A percentile compares a stretch with the other conserved stretches of the same genome.
Evolutionary conservation across 2,797 vertebrate genomes (phyloP).

Genomic region (Hirundo rustica): DNA sequence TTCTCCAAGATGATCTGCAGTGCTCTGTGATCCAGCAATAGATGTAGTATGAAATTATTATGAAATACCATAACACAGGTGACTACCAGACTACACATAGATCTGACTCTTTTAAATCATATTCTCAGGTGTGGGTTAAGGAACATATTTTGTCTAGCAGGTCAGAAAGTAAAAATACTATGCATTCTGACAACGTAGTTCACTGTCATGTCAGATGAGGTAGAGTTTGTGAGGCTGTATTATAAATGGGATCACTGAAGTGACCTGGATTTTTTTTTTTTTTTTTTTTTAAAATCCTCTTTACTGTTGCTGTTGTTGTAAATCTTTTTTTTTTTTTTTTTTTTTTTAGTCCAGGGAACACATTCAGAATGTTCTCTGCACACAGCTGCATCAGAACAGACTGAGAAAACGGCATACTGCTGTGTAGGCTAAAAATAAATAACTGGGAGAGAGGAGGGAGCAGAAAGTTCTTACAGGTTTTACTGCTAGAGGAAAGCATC

Average conservation of each 20-base stretch:
- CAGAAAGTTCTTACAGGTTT: not conserved
- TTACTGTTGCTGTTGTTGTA: not conserved
- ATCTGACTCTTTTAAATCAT: not conserved
- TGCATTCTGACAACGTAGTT: not conserved
- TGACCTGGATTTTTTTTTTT: not conserved
- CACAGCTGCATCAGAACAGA: not conserved
- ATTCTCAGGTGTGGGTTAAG: not conserved
- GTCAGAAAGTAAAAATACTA: not conserved
- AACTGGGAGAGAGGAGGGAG: not conserved
- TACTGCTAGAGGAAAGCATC: not conserved
- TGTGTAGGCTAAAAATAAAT: slow-evolving; percentile 11
- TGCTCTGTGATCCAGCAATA: not conserved
- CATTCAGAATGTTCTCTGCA: not conserved
- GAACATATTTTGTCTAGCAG: not conserved
- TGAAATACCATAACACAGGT: not conserved
- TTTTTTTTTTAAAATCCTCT: too few species aligned
- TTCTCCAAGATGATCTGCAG: not conserved
- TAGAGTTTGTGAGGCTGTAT: not conserved
- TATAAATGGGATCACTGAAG: not conserved
- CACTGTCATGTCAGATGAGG: not conserved
- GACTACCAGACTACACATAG: not conserved
- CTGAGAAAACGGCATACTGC: not conserved
- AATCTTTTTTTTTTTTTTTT: not conserved
- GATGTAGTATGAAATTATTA: slow-evolving; percentile 7
- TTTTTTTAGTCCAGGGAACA: not conserved